Base-by-base conservation (phyloP, 1,140 invertebrate genomes). In the Drosophila sturtevanti region DNA sequence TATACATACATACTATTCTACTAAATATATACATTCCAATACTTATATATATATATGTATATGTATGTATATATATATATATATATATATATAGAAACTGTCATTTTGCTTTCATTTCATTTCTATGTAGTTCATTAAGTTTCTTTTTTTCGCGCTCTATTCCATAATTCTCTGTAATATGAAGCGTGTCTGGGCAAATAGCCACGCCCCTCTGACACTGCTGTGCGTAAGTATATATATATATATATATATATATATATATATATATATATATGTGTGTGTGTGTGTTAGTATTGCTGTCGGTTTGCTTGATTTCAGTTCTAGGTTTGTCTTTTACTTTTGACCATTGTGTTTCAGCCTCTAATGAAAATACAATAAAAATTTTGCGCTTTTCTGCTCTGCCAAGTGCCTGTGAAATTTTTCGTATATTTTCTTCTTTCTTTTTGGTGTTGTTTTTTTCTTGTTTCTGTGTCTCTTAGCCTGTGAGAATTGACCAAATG, bases 311-410 rank as follows among this genome's bases (percentile, higher is more conserved):
- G 38, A 55, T 66, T 34, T 56, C 10, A 14, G n/a, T 24, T 24
- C 41, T 48, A 21, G 16, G 18, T 34, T 56, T 56, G 14, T 37
- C 63, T 48, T 58, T 51, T 11, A 27, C n/a, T 61, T 79, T 71
- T 87, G 82, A 87, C 82, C 81, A 81, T 68, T 63, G 69, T 64
- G 31, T 66, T 48, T 48, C 41, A 48, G 41, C 55, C 51, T 77
- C 79, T 89, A 84, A 89, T 89, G 84, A 89, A 89, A 89, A 84
- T 71, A 80, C 84, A 87, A 87, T 87, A 87, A 84, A 89, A 89
- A 89, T 89, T 84, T 89, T 89, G 72, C 84, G 84, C 84, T 89
- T 84, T 89, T 89, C 80, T 84, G 80, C 79, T 65, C 73, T 84
- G 79, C 79, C 84, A 89, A 89, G 84, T 89, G 84, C 73, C 85